Evolutionary conservation across 2,113 vertebrate species (phyloP).

Genomic region (Oreochromis tanganicae): DNA sequence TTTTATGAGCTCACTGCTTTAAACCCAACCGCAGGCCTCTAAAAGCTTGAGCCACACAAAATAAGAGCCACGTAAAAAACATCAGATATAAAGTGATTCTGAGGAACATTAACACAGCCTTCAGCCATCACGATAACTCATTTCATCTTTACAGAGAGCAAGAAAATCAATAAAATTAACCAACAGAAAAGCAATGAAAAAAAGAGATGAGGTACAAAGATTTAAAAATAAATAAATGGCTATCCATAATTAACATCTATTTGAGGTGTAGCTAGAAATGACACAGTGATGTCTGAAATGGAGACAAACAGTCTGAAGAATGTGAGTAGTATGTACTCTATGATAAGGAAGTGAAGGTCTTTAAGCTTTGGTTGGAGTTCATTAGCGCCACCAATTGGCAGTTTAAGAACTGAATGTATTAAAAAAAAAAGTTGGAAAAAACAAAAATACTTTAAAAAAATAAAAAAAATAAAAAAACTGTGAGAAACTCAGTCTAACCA

Average conservation of each 20-base stretch:
- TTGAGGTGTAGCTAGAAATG: neutral
- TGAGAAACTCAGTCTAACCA: neutral
- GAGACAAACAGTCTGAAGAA: neutral
- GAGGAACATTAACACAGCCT: neutral
- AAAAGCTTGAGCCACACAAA: neutral
- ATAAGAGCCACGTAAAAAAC: neutral
- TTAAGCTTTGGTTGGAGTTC: neutral
- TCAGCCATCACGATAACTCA: neutral
- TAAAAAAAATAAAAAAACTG: neutral
- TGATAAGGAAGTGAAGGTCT: neutral
- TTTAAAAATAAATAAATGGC: neutral
- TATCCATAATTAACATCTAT: neutral
- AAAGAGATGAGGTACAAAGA: neutral
- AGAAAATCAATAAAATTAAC: neutral
- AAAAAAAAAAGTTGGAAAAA: neutral
- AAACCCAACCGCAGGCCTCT: neutral
- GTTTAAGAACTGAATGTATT: neutral
- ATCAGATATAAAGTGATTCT: neutral
- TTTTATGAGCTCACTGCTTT: slow-evolving; percentile 33
- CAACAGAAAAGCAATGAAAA: neutral
- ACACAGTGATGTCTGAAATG: neutral
- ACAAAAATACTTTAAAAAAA: neutral
- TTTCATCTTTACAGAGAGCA: neutral
- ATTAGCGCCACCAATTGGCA: neutral
- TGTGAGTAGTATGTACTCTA: neutral